Evolutionary conservation across 2,113 vertebrate species (phyloP), one percentile per base, ranked within the genome.

Genomic region (Apus apus): DNA sequence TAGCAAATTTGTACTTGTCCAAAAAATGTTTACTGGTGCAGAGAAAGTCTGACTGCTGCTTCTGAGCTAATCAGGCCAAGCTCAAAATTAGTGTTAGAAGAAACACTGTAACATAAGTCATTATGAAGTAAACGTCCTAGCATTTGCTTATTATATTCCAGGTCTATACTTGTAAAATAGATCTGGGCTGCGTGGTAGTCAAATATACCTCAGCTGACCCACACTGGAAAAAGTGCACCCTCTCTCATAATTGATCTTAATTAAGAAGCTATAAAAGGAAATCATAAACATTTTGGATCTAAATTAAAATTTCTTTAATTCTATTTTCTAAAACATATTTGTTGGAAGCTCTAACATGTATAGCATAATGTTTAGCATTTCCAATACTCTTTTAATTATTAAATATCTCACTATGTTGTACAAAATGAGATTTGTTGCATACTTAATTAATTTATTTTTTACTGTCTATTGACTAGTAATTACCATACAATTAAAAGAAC

Each of bases 401-500:
- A 51, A 76, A n/a, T 73, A 67, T 46, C 20, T 85, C 67, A 81
- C 21, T 73, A 77, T 64, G 80, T 57, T 85, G 57, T 43, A 67
- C 57, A 65, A 73, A 90, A 84, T 62, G 51, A 94, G 57, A 77
- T 77, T 71, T 86, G 22, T 25, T 85, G 57, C 64, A 67, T 51
- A 76, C 78, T 89, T 85, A 71, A 84, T 79, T 65, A 64, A 68
- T 93, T 79, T 61, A 85, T 77, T 94, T 87, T 96, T 97, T 87
- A 95, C 29, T 93, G 65, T 36, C 89, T 96, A 95, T 93, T 90
- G 83, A 96, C 85, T 86, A 90, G 81, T 90, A 98, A 98, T 96
- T 97, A 96, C 65, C 54, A 81, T 66, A 92, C 48, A 98, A 97
- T 97, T 98, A 96, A 96, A 96, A 93, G 43, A 96, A 96, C 38